Evolutionary conservation across 2,888 invertebrate genomes (phyloP).

Genomic region (Agriotes lineatus): DNA sequence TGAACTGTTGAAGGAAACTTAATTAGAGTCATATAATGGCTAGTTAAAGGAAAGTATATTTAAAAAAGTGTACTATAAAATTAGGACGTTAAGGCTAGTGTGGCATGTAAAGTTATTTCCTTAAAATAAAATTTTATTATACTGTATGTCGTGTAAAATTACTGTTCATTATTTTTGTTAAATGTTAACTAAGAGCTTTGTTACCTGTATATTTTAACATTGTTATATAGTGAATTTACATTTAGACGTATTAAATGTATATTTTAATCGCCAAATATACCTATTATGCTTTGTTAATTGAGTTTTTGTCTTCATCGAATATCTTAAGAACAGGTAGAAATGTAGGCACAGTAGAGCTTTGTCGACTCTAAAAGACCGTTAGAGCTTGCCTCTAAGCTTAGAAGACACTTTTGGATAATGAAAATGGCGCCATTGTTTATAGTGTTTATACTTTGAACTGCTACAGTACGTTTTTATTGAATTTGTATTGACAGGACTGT

Average conservation of each 20-base stretch:
- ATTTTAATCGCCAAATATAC: slow-evolving; percentile 5
- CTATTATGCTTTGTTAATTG: slow-evolving; percentile 5
- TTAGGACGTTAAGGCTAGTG: slow-evolving; percentile 30
- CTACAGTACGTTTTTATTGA: too few species aligned
- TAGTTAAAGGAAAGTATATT: neutral
- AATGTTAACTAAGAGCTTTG: slow-evolving; percentile 8
- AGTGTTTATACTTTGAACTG: too few species aligned
- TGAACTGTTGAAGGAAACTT: neutral
- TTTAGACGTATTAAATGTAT: slow-evolving; percentile 6
- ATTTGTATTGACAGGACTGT: too few species aligned
- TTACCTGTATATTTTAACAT: slow-evolving; percentile 17
- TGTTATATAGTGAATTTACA: neutral
- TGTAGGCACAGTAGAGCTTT: too few species aligned
- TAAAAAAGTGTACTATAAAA: neutral
- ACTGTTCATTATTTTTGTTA: slow-evolving; percentile 4
- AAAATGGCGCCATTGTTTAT: too few species aligned
- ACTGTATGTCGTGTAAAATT: neutral
- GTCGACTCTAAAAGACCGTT: too few species aligned
- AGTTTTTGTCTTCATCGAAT: too few species aligned
- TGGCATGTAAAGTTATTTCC: slow-evolving; percentile 7
- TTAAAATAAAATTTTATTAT: slow-evolving; percentile 17
- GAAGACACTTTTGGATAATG: too few species aligned
- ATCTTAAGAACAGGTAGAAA: too few species aligned
- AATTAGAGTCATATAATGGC: slow-evolving; percentile 1
- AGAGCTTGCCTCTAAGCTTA: too few species aligned